Evolutionary conservation across 1,140 invertebrate genomes (phyloP).

Genomic region (Microvelia longipes): DNA sequence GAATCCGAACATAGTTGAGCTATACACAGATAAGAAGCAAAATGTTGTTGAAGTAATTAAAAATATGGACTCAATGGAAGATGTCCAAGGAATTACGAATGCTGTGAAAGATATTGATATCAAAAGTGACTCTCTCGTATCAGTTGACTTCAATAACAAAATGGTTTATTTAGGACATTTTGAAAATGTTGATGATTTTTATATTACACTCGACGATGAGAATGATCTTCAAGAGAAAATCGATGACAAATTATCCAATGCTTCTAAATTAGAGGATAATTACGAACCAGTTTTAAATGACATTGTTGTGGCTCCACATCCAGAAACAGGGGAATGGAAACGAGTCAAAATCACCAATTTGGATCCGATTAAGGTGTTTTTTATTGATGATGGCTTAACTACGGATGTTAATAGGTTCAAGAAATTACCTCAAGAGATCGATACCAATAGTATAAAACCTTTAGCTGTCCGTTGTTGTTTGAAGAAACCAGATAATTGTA

Average conservation of each 20-base stretch:
- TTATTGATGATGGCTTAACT: background rate
- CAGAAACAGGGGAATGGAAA: background rate
- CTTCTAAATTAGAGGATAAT: background rate
- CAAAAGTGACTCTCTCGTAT: no score
- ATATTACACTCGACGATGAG: background rate
- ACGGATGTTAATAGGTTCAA: background rate
- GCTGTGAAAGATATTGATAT: background rate
- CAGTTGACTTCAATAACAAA: no score
- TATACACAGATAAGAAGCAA: background rate
- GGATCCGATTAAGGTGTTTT: background rate
- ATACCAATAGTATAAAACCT: background rate
- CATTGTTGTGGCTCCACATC: background rate
- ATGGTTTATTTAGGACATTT: background rate
- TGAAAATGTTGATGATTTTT: background rate
- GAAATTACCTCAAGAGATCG: background rate
- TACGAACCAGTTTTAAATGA: background rate
- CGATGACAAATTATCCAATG: background rate
- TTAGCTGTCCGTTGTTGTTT: background rate
- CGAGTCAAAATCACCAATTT: background rate
- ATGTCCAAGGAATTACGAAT: background rate
- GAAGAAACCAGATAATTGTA: background rate
- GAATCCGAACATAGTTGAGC: slow-evolving; percentile 8
- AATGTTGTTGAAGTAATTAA: background rate
- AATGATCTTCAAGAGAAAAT: background rate
- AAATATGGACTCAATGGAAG: slow-evolving; percentile 3